Evolutionary conservation across 2,113 vertebrate species (phyloP), one percentile per base, ranked within the genome.

Genomic region (Apteryx owenii): DNA sequence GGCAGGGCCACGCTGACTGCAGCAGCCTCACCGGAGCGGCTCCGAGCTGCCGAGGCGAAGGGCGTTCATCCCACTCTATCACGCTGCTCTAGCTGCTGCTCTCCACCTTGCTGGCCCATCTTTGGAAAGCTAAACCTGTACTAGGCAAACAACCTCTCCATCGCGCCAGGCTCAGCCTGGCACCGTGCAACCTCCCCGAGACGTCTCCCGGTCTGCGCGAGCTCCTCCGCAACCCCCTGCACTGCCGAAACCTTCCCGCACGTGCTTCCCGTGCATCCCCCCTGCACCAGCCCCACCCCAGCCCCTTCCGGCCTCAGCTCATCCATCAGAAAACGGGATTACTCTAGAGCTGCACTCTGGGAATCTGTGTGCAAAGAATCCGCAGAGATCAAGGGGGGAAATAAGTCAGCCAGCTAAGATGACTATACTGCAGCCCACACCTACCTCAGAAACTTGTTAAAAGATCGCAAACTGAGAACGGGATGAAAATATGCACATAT

Each of bases 161-260:
- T 48, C 46, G 18, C 46, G 18, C 18, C 46, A 48, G 17, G 46
- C 46, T 19, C 46, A 48, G 46, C 46, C 46, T 48, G 46, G 17
- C 9, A 18, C 46, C 17, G 9, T 9, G 46, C 46, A 5, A 20
- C 46, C 46, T 56, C 1, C 13, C 3, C 19, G 5, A 0, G 18
- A 48, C 0, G 1, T 20, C 1, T 25, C 23, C 25, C 3, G 3
- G 36, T 19, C 64, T 22, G 79, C 3, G 0, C 16, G 33, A 4
- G 1, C 0, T 0, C n/a, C 16, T 42, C 2, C 0, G 23, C 44
- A 75, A 2, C 21, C 26, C 21, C 10, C n/a, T 42, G 21, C 26
- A 11, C 77, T 77, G 58, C 13, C 48, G 21, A 10, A 14, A 44
- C 3, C 4, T n/a, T 68, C 68, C 88, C 86, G 28, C 21, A 13